Evolutionary conservation across 2,888 invertebrate genomes (phyloP), one percentile per base, ranked within the genome.

Genomic region (Cosmia pyralina): DNA sequence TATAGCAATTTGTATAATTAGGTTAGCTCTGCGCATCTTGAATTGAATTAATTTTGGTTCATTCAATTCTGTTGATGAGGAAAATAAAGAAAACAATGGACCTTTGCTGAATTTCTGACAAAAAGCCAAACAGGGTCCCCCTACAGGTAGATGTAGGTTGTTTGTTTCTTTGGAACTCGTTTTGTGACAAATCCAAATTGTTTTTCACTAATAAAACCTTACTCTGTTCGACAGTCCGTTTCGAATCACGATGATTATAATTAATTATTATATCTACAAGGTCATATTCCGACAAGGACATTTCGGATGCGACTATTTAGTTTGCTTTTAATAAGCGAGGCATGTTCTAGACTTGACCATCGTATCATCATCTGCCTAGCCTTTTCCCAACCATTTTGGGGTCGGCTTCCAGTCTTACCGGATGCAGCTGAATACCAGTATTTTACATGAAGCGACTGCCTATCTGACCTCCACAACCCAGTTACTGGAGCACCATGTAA

Each of bases 1-100:
- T 73, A 58, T 10, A 74, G 69, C 68, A 72, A 62, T 69, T 50
- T n/a, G 58, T 52, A 66, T 83, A 68, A 77, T 81, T 63, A 72
- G 19, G 28, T 59, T 13, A 53, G 28, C 46, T 65, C 46, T 64
- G 58, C 48, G 65, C 50, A 50, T 65, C 60, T 75, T 65, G 60
- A 11, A 44, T 71, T 15, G 3, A 65, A 68, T 70, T 50, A 65
- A 77, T 74, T n/a, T 66, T 46, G 34, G 22, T 75, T 63, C 11
- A 67, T 75, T 75, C 46, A 81, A 0, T 68, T n/a, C 8, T 0
- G 11, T 65, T 60, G 38, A 46, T 57, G 4, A 22, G n/a, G 15
- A 19, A 63, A 44, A 63, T 11, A 53, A 63, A 48, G n/a, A 72
- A 66, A 58, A 22, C 1, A 28, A 64, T 6, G 10, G n/a, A 17